phyloP scores from a whole-genome alignment of 2,888 invertebrate genomes.

The Campopleginae sp. region DNA sequence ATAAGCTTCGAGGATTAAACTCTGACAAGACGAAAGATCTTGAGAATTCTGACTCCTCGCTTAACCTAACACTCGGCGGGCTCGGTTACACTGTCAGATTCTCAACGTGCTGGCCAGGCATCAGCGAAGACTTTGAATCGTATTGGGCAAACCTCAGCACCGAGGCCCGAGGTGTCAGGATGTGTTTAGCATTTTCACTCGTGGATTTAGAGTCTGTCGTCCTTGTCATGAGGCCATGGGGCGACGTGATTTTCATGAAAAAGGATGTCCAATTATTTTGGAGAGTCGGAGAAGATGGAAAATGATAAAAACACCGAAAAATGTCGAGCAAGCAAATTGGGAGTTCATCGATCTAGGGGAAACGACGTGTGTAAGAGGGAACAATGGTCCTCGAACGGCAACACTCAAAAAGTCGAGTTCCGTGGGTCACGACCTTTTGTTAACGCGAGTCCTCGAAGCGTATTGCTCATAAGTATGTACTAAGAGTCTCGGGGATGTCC shows the following conservation, averaged over 20 bases:
- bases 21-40: not conserved
- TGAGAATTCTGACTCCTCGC: too few relatives aligned
- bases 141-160: constrained; percentile 9
- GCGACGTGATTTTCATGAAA: not conserved
- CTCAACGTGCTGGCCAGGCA: not conserved
- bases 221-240: not conserved
- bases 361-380: not conserved
- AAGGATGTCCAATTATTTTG: not conserved
- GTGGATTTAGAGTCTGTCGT: not conserved
- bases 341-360: not conserved
- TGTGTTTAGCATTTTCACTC: not conserved
- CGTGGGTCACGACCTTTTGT: constrained; percentile 18
- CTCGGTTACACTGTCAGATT: not conserved
- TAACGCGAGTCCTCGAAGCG: not conserved
- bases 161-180: not conserved
- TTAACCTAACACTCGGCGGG: too few relatives aligned
- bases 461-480: constrained; percentile 14
- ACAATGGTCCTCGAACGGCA: not conserved
- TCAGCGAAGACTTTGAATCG: not conserved
- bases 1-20: not conserved
- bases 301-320: not conserved
- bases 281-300: not conserved
- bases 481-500: constrained; percentile 3
- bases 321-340: not conserved
- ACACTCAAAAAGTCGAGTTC: not conserved